Conservation (phyloP, 2,888 invertebrate species). For the Danaus chrysippus region DNA sequence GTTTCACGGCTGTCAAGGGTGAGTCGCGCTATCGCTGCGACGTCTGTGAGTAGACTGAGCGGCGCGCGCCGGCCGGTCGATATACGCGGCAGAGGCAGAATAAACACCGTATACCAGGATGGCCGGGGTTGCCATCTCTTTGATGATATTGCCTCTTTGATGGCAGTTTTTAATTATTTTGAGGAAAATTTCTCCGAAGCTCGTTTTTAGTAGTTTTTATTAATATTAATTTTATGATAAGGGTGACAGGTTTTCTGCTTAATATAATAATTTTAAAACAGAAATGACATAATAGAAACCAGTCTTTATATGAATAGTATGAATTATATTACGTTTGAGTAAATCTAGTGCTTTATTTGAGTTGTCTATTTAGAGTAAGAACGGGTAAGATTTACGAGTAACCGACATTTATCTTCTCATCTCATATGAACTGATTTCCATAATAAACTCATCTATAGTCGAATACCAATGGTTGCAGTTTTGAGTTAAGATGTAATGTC, state of each 20-base stretch:
- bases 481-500: conserved; percentile 59
- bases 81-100: conserved; percentile 76
- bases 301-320: too few species aligned
- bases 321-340: conserved; percentile 4
- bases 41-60: conserved; percentile 56
- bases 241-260: background rate
- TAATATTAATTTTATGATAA: background rate
- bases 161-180: conserved; percentile 7
- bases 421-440: conserved; percentile 62
- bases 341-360: conserved; percentile 24
- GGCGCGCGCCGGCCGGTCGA: conserved; percentile 71
- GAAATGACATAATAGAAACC: too few species aligned
- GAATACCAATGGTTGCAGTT: conserved; percentile 61
- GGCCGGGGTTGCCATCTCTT: conserved; percentile 35
- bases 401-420: conserved; percentile 67
- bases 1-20: conserved; percentile 56
- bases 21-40: conserved; percentile 45
- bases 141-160: conserved; percentile 6
- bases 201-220: conserved; percentile 15
- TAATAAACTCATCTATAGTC: conserved; percentile 70
- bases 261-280: too few species aligned
- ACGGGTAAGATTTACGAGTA: conserved; percentile 56
- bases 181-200: conserved; percentile 13
- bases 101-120: conserved; percentile 72
- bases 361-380: conserved; percentile 21